A percentile compares a stretch with the other conserved stretches of the same genome.
These are phyloP conservation scores for Oreochromis aureus DNA, from an alignment of 2,113 vertebrate genomes.

Conservation along the genomic window DNA sequence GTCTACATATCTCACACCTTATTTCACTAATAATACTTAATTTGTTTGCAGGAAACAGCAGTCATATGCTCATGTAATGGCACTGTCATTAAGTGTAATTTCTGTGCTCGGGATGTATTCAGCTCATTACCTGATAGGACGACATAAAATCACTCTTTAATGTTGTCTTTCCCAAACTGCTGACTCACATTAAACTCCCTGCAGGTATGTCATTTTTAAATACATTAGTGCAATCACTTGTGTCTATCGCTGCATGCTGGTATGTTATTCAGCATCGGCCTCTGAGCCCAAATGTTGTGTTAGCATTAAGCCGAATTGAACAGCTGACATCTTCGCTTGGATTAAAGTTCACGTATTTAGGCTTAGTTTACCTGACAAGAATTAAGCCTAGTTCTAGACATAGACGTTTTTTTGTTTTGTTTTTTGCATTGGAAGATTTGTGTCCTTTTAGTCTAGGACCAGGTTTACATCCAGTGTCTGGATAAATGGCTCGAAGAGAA, in stretches of 20 bases:
- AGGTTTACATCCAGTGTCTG: background rate
- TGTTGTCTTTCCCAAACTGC: background rate
- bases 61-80: background rate
- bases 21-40: background rate
- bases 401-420: background rate
- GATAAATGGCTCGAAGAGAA: background rate
- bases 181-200: background rate
- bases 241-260: background rate
- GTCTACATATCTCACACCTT: background rate
- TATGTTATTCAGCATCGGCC: background rate
- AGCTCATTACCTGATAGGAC: background rate
- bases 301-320: background rate
- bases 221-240: background rate
- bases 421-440: background rate
- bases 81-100: background rate
- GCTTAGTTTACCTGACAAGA: background rate
- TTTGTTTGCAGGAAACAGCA: background rate
- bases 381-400: background rate
- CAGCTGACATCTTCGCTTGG: background rate
- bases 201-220: background rate
- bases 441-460: background rate
- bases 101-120: background rate
- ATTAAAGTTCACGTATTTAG: background rate
- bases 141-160: background rate
- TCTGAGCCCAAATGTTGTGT: background rate